phyloP scores from a whole-genome alignment of 2,113 vertebrate species.

The Echinops telfairi region DNA sequence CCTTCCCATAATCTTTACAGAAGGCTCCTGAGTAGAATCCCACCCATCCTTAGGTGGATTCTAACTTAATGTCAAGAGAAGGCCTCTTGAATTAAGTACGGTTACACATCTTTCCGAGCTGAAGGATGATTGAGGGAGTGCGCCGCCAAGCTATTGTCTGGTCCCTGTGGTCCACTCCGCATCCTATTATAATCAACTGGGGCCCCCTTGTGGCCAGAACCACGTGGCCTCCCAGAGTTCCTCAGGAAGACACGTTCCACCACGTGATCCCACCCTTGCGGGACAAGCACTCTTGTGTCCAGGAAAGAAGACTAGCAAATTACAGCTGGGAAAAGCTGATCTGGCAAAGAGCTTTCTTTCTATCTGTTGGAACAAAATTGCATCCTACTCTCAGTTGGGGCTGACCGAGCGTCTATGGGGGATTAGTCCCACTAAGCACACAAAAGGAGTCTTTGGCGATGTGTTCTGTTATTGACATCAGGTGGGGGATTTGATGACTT shows the following conservation, averaged over 20 bases:
- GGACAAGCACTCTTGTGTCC: background rate
- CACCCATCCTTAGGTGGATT: background rate
- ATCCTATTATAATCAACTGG: background rate
- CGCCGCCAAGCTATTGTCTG: background rate
- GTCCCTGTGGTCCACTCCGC: background rate
- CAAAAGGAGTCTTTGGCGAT: background rate
- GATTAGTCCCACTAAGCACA: background rate
- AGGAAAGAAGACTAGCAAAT: background rate
- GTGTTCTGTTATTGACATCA: constrained; percentile 14
- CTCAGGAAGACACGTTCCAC: background rate
- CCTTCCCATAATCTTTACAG: background rate
- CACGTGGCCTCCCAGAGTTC: background rate
- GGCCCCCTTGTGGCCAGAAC: constrained; percentile 68
- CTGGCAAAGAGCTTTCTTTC: background rate
- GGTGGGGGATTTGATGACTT: constrained; percentile 82
- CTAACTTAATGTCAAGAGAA: background rate
- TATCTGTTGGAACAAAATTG: background rate
- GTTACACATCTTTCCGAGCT: background rate
- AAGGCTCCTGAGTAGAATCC: background rate
- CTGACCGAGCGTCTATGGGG: background rate
- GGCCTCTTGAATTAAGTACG: too few relatives aligned
- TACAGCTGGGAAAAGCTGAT: background rate
- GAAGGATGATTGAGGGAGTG: background rate
- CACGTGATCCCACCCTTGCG: background rate
- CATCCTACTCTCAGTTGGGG: background rate